A percentile compares a stretch with the other conserved stretches of the same genome.
Conservation (phyloP, 2,113 vertebrate species). For the Pangasianodon gigas region DNA sequence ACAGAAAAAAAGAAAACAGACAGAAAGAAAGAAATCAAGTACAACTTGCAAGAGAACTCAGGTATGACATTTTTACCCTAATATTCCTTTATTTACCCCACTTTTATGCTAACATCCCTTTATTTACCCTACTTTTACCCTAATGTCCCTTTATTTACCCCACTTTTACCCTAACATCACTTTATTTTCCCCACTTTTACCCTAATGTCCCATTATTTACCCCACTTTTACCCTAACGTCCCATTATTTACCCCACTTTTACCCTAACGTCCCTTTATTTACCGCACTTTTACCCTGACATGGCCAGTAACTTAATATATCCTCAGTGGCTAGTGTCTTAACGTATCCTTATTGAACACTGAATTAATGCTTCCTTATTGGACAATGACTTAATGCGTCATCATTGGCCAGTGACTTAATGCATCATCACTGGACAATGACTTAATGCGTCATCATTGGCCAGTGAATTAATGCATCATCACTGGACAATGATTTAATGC, state of each 20-base stretch:
- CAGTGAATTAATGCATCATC: not conserved
- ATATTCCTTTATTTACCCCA: not conserved
- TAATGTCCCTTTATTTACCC: not conserved
- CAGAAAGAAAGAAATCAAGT: not conserved
- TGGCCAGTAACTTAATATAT: not conserved
- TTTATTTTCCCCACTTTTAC: not conserved
- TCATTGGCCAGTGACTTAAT: not conserved
- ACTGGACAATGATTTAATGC: not conserved
- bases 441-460: not conserved
- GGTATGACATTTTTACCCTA: not conserved
- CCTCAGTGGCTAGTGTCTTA: too few species aligned
- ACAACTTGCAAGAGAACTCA: not conserved
- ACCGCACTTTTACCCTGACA: not conserved
- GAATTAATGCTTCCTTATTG: too few species aligned
- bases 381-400: too few species aligned
- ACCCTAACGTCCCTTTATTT: not conserved
- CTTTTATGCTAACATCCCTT: not conserved
- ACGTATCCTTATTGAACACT: too few species aligned
- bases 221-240: not conserved
- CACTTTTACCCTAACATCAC: not conserved
- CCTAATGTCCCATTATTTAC: not conserved
- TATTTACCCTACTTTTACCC: not conserved
- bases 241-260: not conserved
- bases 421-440: not conserved
- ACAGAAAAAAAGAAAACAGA: not conserved